phyloP scores from a whole-genome alignment of 2,888 invertebrate genomes.

The Acholoe squamosa region DNA sequence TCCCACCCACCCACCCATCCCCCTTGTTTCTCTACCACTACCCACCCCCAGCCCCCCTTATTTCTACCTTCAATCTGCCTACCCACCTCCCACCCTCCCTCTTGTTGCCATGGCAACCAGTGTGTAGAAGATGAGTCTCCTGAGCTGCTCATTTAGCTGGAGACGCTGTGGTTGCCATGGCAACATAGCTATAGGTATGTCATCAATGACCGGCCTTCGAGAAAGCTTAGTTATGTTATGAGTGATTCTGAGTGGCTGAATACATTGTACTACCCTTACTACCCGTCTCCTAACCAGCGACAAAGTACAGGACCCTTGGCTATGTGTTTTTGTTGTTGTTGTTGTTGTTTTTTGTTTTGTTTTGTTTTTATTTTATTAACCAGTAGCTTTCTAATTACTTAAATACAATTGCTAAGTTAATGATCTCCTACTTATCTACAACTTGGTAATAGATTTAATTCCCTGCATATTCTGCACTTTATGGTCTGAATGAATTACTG shows the following conservation, averaged over 20 bases:
- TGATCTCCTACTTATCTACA: no score
- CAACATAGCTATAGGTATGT: conserved; percentile 36
- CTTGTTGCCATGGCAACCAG: conserved; percentile 4
- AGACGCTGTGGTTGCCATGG: neutral
- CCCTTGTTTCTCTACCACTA: neutral
- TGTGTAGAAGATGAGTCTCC: neutral
- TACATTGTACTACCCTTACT: no score
- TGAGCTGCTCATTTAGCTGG: neutral
- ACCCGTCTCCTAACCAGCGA: no score
- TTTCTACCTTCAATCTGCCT: neutral
- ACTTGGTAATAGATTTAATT: no score
- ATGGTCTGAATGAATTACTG: no score
- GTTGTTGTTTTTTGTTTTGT: no score
- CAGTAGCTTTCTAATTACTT: no score
- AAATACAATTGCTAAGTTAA: no score
- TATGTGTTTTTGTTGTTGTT: neutral
- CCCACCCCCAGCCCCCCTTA: neutral
- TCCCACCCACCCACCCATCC: neutral
- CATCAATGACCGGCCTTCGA: neutral
- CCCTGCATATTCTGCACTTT: no score
- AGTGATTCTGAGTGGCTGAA: neutral
- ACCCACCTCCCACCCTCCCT: neutral
- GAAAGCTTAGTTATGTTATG: conserved; percentile 7
- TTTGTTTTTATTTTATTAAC: no score
- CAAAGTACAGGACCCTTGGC: neutral